Percentiles rank a stretch among this genome's conserved stretches.
These are phyloP conservation scores for Acrossocheilus wenchowensis DNA, from an alignment of 2,797 vertebrate genomes.

Conservation along the genomic window DNA sequence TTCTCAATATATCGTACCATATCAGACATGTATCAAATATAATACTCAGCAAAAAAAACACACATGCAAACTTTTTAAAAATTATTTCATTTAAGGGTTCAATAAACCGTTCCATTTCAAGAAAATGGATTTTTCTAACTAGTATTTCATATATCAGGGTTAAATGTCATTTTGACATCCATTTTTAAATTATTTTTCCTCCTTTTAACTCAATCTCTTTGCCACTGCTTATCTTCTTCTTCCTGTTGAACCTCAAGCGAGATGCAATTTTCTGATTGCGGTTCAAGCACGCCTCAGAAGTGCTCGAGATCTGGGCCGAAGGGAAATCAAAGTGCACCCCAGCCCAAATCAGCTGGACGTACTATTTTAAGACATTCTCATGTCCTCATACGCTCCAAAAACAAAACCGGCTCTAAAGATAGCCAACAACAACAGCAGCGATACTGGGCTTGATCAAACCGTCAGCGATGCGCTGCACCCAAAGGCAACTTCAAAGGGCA, in stretches of 20 bases:
- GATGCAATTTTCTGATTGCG: conserved; percentile 60
- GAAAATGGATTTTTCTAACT: background rate
- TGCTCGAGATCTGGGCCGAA: background rate
- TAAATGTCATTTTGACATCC: background rate
- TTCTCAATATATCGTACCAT: background rate
- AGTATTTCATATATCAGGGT: background rate
- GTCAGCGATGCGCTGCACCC: conserved; percentile 36
- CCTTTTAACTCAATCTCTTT: background rate
- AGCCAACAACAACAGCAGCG: background rate
- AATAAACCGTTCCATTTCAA: background rate
- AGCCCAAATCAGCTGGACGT: conserved; percentile 28
- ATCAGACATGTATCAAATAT: background rate
- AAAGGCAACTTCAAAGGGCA: conserved; percentile 53
- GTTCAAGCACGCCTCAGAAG: conserved; percentile 7
- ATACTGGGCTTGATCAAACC: conserved; percentile 25
- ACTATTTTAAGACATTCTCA: conserved; percentile 33
- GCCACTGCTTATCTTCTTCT: conserved; percentile 45
- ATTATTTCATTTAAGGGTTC: background rate
- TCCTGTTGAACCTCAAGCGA: conserved; percentile 36
- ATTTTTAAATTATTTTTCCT: background rate
- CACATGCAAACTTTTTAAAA: background rate
- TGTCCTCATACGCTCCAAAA: conserved; percentile 36
- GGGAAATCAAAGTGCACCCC: conserved; percentile 10
- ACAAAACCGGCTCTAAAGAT: conserved; percentile 46
- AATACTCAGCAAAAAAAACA: background rate